phyloP scores from a whole-genome alignment of 2,797 vertebrate genomes.

The Lerista edwardsae region DNA sequence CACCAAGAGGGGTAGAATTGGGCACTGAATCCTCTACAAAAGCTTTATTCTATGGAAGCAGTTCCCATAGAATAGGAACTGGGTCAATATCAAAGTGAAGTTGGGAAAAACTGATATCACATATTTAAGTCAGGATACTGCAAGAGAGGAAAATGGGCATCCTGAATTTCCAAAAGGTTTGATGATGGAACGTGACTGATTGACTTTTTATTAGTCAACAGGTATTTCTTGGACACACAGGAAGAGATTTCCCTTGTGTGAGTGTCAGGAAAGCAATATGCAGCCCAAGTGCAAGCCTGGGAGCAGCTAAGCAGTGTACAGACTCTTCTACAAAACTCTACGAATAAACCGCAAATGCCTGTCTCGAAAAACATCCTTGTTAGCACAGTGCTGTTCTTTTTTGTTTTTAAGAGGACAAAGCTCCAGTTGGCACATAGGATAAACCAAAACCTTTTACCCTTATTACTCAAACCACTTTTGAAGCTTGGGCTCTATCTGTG shows the following conservation, averaged over 20 bases:
- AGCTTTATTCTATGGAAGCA: neutral
- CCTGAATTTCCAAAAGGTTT: neutral
- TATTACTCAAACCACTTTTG: neutral
- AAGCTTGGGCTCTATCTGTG: slow-evolving; percentile 22
- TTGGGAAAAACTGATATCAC: neutral
- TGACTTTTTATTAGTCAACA: neutral
- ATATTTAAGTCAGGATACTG: neutral
- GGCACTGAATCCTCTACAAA: neutral
- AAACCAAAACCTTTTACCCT: slow-evolving; percentile 18
- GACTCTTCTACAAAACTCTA: neutral
- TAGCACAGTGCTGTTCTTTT: neutral
- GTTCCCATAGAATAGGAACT: neutral
- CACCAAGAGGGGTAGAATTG: too few relatives aligned
- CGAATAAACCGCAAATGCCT: neutral
- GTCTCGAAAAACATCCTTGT: neutral
- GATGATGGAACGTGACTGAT: neutral
- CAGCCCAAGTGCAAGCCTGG: neutral
- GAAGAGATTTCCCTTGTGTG: neutral
- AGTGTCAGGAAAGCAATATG: neutral
- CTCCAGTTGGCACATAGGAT: neutral
- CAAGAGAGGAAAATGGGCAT: neutral
- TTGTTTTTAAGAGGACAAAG: neutral
- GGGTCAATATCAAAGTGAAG: neutral
- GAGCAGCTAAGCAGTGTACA: neutral
- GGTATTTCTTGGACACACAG: neutral